Base-by-base conservation (phyloP, 2,888 invertebrate genomes). In the Eupeodes luniger region DNA sequence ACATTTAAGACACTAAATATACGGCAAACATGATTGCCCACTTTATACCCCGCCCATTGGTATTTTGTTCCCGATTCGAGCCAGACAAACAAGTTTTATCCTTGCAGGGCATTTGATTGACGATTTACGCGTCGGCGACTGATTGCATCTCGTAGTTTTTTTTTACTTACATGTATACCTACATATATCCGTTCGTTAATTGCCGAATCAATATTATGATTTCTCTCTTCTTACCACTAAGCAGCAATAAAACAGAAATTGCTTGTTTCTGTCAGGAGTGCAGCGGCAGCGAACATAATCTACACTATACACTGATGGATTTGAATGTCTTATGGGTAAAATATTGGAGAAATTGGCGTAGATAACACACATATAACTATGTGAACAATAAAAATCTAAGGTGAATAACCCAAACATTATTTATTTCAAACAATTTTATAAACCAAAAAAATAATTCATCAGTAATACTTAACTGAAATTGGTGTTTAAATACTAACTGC, bases 161-260 rank as follows among this genome's bases (percentile, higher is more conserved):
- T 66, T 57, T 64, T 36, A 40, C 40, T 7, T 40, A 40, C 40
- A 40, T 49, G 19, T 55, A 49, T 85, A 70, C 34, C 49, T 12
- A 64, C 64, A 11, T 62, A 64, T 67, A 79, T 80, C 62, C 57
- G 70, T 51, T 81, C 76, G 64, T 77, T 85, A 81, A 81, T 81
- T 81, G 81, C 64, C 72, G 53, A 66, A 77, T 77, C 77, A 81
- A 72, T 81, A 77, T 85, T 81, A 85, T 85, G 72, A 85, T 66
- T 85, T 81, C 77, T 72, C 72, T 72, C 76, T 44, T 62, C 64
- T 59, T 40, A n/a, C 53, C 51, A 16, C 5, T 59, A 14, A 72
- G 11, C 14, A 11, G 12, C 19, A 10, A 40, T 36, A 66, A 66
- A 72, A 72, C 62, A 34, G 49, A 77, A 70, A 62, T 36, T 62